phyloP scores from a whole-genome alignment of 2,113 vertebrate species.

The Prinia subflava region DNA sequence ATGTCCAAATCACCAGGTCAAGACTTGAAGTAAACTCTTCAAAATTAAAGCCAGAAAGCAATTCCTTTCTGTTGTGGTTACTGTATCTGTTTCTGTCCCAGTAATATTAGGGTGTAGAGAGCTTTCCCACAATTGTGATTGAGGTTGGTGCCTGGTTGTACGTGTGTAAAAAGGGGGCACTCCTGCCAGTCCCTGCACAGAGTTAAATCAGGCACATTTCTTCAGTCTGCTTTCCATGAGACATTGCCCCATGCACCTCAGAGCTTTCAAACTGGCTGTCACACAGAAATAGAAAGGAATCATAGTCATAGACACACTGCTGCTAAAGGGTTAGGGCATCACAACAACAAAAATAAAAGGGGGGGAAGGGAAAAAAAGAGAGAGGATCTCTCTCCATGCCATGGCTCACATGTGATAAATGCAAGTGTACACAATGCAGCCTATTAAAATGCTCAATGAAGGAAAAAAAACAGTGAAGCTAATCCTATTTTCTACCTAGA shows the following conservation, averaged over 20 bases:
- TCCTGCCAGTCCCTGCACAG: background rate
- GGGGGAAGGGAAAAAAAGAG: background rate
- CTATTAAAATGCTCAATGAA: background rate
- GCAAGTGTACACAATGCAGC: background rate
- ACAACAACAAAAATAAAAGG: background rate
- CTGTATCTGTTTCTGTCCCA: slow-evolving; percentile 25
- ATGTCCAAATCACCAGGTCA: slow-evolving; percentile 38
- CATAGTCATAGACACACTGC: background rate
- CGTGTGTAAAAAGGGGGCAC: background rate
- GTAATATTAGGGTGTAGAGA: background rate
- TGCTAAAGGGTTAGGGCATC: background rate
- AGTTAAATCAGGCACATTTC: background rate
- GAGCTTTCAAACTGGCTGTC: background rate
- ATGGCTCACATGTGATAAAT: background rate
- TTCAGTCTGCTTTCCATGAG: background rate
- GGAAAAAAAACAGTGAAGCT: background rate
- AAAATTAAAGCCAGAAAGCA: background rate
- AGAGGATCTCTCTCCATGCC: background rate
- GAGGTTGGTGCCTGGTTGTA: background rate
- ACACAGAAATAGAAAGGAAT: background rate
- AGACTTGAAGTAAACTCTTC: slow-evolving; percentile 1
- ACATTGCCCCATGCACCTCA: background rate
- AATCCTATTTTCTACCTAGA: background rate
- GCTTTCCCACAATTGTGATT: background rate
- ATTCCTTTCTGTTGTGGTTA: slow-evolving; percentile 50